These are phyloP conservation scores for Leptoclinus maculatus DNA, from an alignment of 2,797 vertebrate species.

Conservation along the genomic window DNA sequence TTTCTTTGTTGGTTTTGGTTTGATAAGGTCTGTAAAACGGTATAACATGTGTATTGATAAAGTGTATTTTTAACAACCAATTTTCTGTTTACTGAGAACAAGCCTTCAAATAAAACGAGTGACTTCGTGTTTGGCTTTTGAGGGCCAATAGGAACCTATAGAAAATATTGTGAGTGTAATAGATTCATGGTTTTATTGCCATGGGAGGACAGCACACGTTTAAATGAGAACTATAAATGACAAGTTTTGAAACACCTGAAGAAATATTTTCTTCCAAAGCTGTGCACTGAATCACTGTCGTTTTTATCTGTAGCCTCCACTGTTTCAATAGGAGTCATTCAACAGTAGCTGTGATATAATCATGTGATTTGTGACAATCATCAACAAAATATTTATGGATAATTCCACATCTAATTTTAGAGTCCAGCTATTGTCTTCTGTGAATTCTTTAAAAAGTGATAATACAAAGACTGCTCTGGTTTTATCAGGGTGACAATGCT, in stretches of 20 bases:
- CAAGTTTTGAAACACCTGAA: constrained; percentile 55
- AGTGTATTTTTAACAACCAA: constrained; percentile 2
- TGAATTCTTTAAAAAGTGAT: background rate
- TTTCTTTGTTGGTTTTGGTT: constrained; percentile 57
- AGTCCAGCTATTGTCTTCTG: background rate
- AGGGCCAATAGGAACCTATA: constrained; percentile 30
- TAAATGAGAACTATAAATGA: constrained; percentile 15
- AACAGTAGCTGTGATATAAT: background rate
- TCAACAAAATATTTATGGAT: too few species aligned
- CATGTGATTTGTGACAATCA: background rate
- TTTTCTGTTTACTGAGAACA: constrained; percentile 33
- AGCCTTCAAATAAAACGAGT: constrained; percentile 31
- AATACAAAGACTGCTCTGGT: constrained; percentile 12
- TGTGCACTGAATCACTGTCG: background rate
- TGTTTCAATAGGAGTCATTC: constrained; percentile 15
- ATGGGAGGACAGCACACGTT: constrained; percentile 2
- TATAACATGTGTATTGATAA: constrained; percentile 35
- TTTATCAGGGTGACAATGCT: constrained; percentile 28
- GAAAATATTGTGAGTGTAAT: constrained; percentile 58
- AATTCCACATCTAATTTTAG: background rate
- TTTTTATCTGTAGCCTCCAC: background rate
- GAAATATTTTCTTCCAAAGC: constrained; percentile 47
- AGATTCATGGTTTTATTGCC: constrained; percentile 51
- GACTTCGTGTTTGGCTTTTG: constrained; percentile 43
- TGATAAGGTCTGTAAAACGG: constrained; percentile 37